Base-by-base conservation (phyloP, 2,797 vertebrate genomes). In the Salarias fasciatus region DNA sequence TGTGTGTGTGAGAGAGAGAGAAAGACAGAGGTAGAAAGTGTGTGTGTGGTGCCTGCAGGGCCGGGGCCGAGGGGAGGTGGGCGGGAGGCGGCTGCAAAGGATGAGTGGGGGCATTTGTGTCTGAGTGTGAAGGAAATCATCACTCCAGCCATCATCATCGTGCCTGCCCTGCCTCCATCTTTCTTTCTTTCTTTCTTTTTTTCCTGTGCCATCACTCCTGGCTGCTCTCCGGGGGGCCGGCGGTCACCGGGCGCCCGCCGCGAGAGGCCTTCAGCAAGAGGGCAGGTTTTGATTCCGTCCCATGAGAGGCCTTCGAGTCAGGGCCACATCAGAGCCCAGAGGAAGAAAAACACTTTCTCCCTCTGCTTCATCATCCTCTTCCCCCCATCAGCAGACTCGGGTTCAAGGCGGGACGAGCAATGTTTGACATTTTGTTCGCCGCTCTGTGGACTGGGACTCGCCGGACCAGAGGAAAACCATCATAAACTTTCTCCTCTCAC, bases 221-320 rank as follows among this genome's bases (percentile, higher is more conserved):
- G 3, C 18, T 24, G 18, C 18, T 24, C 18, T 24, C 18, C 18
- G 7, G 36, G 48, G 58, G 44, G 53, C 29, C 41, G 48, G 70
- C 61, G 88, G 87, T 83, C 89, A 80, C 83, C 45, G 47, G 78
- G 69, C 63, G 69, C 83, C 82, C 41, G 47, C 6, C 49, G 66
- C 78, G 72, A 83, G 76, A 72, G 72, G 81, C 72, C 70, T 83
- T 85, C 82, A 80, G 80, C 75, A n/a, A 81, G 75, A 87, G 69
- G 69, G 69, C 80, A 40, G 78, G 83, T 83, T 91, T 87, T 90
- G 88, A 89, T 91, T 90, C 68, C 3, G 61, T 90, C 88, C 82
- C 88, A 31, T 53, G 82, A 69, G 88, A 54, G 12, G 33, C 35
- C 47, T 52, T 11, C 18, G 18, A 24, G 18, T 24, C 18, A 24